Conservation (phyloP, 2,113 vertebrate species). For the Pardalotus punctatus region DNA sequence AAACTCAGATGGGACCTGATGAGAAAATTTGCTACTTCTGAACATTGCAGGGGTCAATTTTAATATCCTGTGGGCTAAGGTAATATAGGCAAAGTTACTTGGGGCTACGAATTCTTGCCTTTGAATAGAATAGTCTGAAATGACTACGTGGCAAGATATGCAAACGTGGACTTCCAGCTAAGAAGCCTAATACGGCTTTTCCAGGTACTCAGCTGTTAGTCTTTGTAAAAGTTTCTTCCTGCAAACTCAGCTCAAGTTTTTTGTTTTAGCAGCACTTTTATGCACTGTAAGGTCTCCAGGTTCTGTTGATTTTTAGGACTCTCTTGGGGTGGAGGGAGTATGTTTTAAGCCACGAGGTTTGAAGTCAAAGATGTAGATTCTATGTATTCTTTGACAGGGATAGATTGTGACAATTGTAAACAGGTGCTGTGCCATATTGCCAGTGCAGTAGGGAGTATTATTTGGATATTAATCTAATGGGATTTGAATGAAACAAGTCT, state of each 20-base stretch:
- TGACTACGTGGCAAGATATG: conserved; percentile 28
- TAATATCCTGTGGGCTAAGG: conserved; percentile 5
- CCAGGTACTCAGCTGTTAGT: not conserved
- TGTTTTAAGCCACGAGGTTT: not conserved
- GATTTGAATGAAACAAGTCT: not conserved
- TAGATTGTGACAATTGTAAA: not conserved
- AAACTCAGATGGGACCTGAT: conserved; percentile 57
- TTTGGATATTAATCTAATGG: not conserved
- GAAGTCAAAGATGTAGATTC: not conserved
- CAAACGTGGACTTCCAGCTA: conserved; percentile 42
- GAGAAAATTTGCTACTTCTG: conserved; percentile 46
- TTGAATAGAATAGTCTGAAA: conserved; percentile 56
- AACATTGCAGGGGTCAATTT: conserved; percentile 62
- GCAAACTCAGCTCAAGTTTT: not conserved
- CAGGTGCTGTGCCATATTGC: not conserved
- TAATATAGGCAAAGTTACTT: conserved; percentile 25
- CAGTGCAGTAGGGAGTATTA: not conserved
- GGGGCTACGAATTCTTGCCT: conserved; percentile 47
- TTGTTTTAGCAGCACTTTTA: not conserved
- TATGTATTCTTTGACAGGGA: not conserved
- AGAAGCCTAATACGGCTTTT: not conserved
- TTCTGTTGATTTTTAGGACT: not conserved
- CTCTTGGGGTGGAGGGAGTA: not conserved
- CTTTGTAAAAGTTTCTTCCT: not conserved
- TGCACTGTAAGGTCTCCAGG: not conserved